Conservation (phyloP, 2,888 invertebrate species). For the Prosapia bicincta region DNA sequence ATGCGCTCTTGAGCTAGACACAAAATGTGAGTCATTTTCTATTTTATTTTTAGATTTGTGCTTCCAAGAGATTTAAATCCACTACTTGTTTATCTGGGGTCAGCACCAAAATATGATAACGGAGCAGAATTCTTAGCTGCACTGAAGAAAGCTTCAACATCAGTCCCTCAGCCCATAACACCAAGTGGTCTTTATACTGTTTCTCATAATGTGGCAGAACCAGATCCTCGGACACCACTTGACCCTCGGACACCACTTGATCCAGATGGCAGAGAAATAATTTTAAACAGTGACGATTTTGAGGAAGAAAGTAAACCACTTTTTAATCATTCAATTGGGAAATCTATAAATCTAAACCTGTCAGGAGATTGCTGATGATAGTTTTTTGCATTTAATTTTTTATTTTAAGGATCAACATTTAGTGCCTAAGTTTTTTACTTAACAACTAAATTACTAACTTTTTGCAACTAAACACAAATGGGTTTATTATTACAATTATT, state of each 20-base stretch:
- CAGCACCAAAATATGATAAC: conserved; percentile 35
- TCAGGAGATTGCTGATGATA: not conserved
- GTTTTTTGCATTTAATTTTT: not conserved
- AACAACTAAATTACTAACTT: no score
- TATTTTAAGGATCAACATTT: not conserved
- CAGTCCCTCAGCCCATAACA: not conserved
- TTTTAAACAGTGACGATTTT: not conserved
- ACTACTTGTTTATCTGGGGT: conserved; percentile 34
- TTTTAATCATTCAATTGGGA: not conserved
- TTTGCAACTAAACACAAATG: no score
- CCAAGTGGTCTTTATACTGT: not conserved
- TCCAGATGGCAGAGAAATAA: not conserved
- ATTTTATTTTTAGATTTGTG: conserved; percentile 29
- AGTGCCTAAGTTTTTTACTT: not conserved
- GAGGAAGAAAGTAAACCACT: not conserved
- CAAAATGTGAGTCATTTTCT: no score
- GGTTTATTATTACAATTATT: no score
- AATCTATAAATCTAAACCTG: not conserved
- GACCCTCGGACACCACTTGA: not conserved
- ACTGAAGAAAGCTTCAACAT: not conserved
- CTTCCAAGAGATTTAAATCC: conserved; percentile 37
- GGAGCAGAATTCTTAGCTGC: conserved; percentile 34
- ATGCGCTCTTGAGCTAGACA: no score
- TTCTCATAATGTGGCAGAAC: not conserved
- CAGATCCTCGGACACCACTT: not conserved